These are phyloP conservation scores for Tinamus guttatus DNA, from an alignment of 2,113 vertebrate genomes.

Conservation along the genomic window DNA sequence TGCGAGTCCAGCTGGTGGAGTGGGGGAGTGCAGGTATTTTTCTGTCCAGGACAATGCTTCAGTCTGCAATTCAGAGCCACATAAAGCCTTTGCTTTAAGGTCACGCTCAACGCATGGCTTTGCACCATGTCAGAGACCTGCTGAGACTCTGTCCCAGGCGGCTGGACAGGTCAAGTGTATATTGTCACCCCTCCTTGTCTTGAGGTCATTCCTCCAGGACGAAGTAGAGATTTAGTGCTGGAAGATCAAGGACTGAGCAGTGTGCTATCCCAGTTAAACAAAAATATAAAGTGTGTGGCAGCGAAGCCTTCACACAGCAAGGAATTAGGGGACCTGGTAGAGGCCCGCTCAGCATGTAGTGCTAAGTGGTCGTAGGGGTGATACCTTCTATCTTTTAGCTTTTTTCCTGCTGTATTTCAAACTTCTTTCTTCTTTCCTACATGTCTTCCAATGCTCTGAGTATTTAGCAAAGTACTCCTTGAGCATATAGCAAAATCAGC, in stretches of 20 bases:
- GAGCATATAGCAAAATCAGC: neutral
- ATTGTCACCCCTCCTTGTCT: neutral
- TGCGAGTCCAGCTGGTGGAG: neutral
- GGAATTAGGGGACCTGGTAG: neutral
- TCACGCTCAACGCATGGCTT: neutral
- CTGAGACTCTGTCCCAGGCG: neutral
- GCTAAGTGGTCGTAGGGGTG: neutral
- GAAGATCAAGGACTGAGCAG: neutral
- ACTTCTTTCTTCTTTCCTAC: neutral
- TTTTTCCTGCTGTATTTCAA: neutral
- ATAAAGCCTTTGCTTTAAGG: neutral
- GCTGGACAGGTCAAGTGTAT: neutral
- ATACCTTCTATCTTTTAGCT: neutral
- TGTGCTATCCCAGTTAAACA: neutral
- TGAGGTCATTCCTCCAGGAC: neutral
- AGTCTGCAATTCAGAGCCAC: neutral
- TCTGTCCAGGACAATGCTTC: neutral
- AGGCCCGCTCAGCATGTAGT: neutral
- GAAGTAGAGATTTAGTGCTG: neutral
- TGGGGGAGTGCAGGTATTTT: rapidly evolving
- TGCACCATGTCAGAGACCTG: neutral
- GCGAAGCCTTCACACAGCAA: neutral
- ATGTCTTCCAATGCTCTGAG: neutral
- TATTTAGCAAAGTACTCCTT: neutral
- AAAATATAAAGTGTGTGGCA: neutral